Percentiles rank a stretch among this genome's conserved stretches.
phyloP scores from a whole-genome alignment of 2,888 invertebrate species.

The Andricus curvator region DNA sequence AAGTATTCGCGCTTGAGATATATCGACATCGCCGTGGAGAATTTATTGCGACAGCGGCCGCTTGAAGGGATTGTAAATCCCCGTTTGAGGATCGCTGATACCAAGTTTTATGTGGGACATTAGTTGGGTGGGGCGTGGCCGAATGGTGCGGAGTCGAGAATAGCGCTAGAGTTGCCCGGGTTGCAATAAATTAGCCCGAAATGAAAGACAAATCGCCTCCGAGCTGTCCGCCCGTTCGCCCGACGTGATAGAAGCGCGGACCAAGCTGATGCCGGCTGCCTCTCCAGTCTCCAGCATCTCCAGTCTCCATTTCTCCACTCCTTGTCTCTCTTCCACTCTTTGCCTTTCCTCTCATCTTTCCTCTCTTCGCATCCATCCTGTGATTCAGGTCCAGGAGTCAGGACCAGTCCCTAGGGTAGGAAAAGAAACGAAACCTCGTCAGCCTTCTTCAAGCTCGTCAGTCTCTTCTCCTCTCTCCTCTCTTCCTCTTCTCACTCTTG shows the following conservation, averaged over 20 bases:
- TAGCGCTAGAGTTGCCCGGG: slow-evolving; percentile 67
- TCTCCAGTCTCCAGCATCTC: slow-evolving; percentile 52
- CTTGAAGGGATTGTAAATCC: slow-evolving; percentile 79
- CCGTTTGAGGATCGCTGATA: slow-evolving; percentile 79
- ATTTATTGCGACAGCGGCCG: slow-evolving; percentile 76
- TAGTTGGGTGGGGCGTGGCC: slow-evolving; percentile 78
- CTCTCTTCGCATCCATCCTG: slow-evolving; percentile 49
- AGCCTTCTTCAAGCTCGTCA: slow-evolving; percentile 52
- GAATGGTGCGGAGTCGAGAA: slow-evolving; percentile 67
- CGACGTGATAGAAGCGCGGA: slow-evolving; percentile 76
- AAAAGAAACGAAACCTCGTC: slow-evolving; percentile 61
- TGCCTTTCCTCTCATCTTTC: slow-evolving; percentile 47
- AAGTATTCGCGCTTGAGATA: slow-evolving; percentile 77
- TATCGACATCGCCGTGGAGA: slow-evolving; percentile 76
- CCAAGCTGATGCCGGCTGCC: slow-evolving; percentile 70
- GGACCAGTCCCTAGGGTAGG: slow-evolving; percentile 61
- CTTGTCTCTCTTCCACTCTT: slow-evolving; percentile 45
- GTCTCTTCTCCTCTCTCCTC: slow-evolving; percentile 41
- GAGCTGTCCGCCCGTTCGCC: slow-evolving; percentile 78
- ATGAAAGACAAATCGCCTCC: slow-evolving; percentile 78
- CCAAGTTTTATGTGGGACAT: slow-evolving; percentile 79
- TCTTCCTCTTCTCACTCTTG: slow-evolving; percentile 49
- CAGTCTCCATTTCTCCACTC: slow-evolving; percentile 50
- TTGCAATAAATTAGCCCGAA: slow-evolving; percentile 78
- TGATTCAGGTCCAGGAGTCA: slow-evolving; percentile 49